A percentile compares a stretch with the other conserved stretches of the same genome.
Evolutionary conservation across 2,113 vertebrate species (phyloP).

Genomic region (Ciconia stormi): DNA sequence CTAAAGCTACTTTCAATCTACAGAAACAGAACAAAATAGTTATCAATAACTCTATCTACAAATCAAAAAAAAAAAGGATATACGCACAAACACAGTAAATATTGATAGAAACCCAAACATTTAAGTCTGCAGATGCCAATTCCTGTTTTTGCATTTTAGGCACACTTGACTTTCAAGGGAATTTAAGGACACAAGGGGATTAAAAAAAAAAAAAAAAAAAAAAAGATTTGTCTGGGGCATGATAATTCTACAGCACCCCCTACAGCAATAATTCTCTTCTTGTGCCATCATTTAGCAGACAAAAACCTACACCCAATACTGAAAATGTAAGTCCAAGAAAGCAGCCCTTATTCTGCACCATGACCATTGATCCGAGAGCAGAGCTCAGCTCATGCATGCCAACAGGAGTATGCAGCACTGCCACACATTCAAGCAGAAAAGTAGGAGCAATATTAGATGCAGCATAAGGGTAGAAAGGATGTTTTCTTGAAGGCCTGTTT

Average conservation of each 20-base stretch:
- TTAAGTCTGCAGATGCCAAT: neutral
- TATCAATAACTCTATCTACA: neutral
- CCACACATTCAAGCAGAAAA: neutral
- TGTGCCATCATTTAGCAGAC: neutral
- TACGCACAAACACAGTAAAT: neutral
- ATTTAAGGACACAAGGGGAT: neutral
- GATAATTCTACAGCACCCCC: neutral
- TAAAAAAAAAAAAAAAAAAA: neutral
- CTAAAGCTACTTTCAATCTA: neutral
- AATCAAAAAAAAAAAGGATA: neutral
- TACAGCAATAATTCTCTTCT: neutral
- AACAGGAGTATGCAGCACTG: neutral
- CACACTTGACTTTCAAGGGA: neutral
- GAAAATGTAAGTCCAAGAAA: neutral
- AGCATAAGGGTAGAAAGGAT: neutral
- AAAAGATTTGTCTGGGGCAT: neutral
- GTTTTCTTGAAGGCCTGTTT: neutral
- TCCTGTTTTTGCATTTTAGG: neutral
- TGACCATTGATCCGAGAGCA: neutral
- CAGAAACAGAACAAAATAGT: neutral
- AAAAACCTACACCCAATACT: neutral
- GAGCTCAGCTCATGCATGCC: neutral
- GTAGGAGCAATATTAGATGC: neutral
- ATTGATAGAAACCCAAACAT: neutral
- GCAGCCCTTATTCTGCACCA: neutral